phyloP scores from a whole-genome alignment of 92 coral and sea anemone species.

The Blastomussa wellsi region DNA sequence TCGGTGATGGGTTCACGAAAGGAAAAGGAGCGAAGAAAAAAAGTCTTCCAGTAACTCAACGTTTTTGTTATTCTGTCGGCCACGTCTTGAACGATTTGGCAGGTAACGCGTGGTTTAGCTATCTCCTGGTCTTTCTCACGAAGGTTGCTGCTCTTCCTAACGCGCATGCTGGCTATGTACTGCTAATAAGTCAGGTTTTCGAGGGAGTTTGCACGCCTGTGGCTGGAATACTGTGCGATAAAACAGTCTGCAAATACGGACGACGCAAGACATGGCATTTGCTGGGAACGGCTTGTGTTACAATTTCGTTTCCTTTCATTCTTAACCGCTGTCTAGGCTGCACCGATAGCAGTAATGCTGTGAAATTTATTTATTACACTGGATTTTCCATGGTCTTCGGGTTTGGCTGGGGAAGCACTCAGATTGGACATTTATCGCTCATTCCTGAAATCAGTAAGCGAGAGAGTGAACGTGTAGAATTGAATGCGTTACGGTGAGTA shows the following conservation, averaged over 20 bases:
- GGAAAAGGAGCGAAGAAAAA: constrained; percentile 11
- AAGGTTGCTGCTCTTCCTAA: constrained; percentile 59
- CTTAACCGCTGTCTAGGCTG: constrained; percentile 71
- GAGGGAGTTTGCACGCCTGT: constrained; percentile 67
- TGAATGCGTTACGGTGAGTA: constrained; percentile 68
- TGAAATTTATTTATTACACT: constrained; percentile 60
- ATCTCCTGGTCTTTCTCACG: constrained; percentile 69
- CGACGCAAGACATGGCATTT: constrained; percentile 73
- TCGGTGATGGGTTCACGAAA: background rate
- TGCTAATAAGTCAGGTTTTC: constrained; percentile 64
- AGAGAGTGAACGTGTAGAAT: constrained; percentile 63
- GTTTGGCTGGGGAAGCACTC: constrained; percentile 80
- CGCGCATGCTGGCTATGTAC: constrained; percentile 69
- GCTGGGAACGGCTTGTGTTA: constrained; percentile 64
- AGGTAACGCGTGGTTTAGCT: constrained; percentile 80
- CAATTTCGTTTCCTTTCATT: constrained; percentile 63
- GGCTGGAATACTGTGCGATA: constrained; percentile 66
- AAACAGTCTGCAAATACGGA: constrained; percentile 72
- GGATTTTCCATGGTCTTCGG: constrained; percentile 65
- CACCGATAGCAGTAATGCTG: constrained; percentile 40
- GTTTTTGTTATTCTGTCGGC: constrained; percentile 58
- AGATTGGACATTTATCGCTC: constrained; percentile 71
- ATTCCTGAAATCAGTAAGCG: constrained; percentile 70
- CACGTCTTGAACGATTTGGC: constrained; percentile 76
- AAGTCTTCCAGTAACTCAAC: constrained; percentile 42